Evolutionary conservation across 2,888 invertebrate genomes (phyloP).

Genomic region (Melinaea marsaeus): DNA sequence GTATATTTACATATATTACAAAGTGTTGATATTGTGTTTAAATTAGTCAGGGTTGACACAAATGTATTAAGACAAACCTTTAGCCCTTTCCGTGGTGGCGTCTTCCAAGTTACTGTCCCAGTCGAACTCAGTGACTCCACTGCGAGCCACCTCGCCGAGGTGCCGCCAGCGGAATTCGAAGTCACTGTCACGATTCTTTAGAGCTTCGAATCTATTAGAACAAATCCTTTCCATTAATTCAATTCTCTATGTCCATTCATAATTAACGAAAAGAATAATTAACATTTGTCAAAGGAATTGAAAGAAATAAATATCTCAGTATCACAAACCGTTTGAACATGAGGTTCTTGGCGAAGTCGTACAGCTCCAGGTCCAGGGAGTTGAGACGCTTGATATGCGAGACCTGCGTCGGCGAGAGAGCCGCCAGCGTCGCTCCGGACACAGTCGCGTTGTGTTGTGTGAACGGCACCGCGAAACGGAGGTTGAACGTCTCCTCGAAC

Average conservation of each 20-base stretch:
- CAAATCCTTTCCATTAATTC: neutral
- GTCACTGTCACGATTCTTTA: slow-evolving; percentile 88
- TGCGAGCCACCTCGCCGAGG: slow-evolving; percentile 87
- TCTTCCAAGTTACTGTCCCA: slow-evolving; percentile 91
- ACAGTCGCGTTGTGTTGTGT: slow-evolving; percentile 95
- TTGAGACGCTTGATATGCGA: slow-evolving; percentile 88
- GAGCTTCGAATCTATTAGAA: slow-evolving; percentile 83
- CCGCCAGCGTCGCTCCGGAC: slow-evolving; percentile 88
- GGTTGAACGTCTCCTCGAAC: slow-evolving; percentile 95
- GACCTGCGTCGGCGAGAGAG: slow-evolving; percentile 85
- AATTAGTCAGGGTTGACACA: too few species aligned
- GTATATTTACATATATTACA: too few species aligned
- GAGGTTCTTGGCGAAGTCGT: slow-evolving; percentile 93
- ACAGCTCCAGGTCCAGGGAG: slow-evolving; percentile 93
- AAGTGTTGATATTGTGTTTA: too few species aligned
- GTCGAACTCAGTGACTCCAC: slow-evolving; percentile 90
- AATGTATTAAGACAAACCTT: slow-evolving; percentile 56
- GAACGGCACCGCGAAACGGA: slow-evolving; percentile 92
- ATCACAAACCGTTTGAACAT: slow-evolving; percentile 82
- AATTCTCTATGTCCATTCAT: too few species aligned
- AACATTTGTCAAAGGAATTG: too few species aligned
- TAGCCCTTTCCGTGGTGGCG: slow-evolving; percentile 73
- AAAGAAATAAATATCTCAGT: neutral
- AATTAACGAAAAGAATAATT: too few species aligned
- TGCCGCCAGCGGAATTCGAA: slow-evolving; percentile 90